Percentiles rank a stretch among this genome's conserved stretches.
phyloP scores from a whole-genome alignment of 2,113 vertebrate species.

The Bothrops jararaca region DNA sequence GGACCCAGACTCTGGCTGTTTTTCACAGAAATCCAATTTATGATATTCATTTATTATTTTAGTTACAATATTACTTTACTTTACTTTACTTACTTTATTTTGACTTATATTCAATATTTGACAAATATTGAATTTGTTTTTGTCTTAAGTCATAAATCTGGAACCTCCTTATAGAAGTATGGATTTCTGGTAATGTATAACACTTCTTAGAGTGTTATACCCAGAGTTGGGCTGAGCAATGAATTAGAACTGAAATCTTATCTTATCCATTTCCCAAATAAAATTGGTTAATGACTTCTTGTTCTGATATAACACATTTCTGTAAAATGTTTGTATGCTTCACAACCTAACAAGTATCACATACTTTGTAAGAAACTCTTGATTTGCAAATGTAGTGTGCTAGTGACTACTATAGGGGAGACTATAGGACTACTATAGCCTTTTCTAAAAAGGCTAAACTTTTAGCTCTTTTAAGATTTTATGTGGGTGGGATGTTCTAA shows the following conservation, averaged over 20 bases:
- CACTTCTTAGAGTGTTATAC: not conserved
- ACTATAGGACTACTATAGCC: not conserved
- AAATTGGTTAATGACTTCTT: not conserved
- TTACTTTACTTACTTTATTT: too few species aligned
- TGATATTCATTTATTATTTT: not conserved
- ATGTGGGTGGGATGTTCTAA: not conserved
- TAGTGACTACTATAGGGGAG: not conserved
- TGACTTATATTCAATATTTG: too few species aligned
- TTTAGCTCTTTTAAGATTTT: not conserved
- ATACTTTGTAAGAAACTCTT: not conserved
- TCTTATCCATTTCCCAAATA: not conserved
- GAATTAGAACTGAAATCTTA: not conserved
- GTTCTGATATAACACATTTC: not conserved
- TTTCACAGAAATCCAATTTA: not conserved
- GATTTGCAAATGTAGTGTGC: not conserved
- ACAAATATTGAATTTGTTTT: not conserved
- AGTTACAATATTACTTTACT: too few species aligned
- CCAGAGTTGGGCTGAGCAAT: not conserved
- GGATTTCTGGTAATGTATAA: not conserved
- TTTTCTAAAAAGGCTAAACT: not conserved
- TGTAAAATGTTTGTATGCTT: not conserved
- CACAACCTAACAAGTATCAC: not conserved
- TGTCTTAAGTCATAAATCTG: not conserved
- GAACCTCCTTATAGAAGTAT: not conserved
- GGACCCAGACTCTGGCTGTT: not conserved